phyloP scores from a whole-genome alignment of 1,140 invertebrate species.

The Cecropterus lyciades region DNA sequence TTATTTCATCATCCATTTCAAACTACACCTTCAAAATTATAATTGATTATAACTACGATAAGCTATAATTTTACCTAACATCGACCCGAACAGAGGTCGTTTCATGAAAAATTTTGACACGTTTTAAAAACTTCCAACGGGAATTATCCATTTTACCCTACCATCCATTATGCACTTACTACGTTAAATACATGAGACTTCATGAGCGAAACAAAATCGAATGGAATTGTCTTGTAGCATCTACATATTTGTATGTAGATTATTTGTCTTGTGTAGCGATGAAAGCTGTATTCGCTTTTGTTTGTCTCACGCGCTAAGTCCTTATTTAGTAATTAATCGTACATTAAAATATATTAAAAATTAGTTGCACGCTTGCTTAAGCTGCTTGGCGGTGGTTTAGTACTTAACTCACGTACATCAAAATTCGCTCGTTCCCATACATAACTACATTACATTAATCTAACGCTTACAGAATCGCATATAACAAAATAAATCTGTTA shows the following conservation, averaged over 20 bases:
- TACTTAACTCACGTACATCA: constrained; percentile 60
- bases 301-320: constrained; percentile 25
- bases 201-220: constrained; percentile 33
- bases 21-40: constrained; percentile 83
- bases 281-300: constrained; percentile 33
- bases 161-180: constrained; percentile 70
- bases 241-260: constrained; percentile 1
- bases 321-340: constrained; percentile 52
- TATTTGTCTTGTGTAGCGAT: neutral
- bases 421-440: constrained; percentile 74
- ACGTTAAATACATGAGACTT: constrained; percentile 57
- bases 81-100: constrained; percentile 62
- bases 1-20: constrained; percentile 81
- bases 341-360: constrained; percentile 58
- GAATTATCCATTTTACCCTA: constrained; percentile 66
- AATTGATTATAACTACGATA: constrained; percentile 82
- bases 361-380: constrained; percentile 75
- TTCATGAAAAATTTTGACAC: constrained; percentile 79
- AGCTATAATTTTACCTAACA: constrained; percentile 80
- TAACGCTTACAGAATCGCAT: constrained; percentile 49
- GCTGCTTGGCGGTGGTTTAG: constrained; percentile 74
- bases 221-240: neutral
- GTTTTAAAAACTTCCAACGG: constrained; percentile 67
- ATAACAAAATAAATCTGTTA: constrained; percentile 76
- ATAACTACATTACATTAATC: constrained; percentile 54